Conservation (phyloP, 2,797 vertebrate genomes). For the Xyrichtys novacula region DNA sequence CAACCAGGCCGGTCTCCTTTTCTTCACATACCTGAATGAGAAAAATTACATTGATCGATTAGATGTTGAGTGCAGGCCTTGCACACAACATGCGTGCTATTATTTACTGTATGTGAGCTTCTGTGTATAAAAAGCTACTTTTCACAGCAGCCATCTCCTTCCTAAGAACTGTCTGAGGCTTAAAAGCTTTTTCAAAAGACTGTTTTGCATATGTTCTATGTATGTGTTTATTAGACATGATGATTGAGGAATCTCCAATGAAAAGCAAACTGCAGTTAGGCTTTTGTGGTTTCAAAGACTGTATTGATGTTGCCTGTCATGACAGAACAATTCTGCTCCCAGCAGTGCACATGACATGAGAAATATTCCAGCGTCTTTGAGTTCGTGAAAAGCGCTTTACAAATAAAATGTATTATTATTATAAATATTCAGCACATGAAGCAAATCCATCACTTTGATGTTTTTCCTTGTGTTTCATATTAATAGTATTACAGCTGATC, state of each 20-base stretch:
- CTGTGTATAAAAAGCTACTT: neutral
- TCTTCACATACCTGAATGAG: slow-evolving; percentile 13
- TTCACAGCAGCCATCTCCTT: neutral
- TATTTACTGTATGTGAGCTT: neutral
- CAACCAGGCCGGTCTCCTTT: slow-evolving; percentile 19
- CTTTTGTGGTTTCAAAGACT: neutral
- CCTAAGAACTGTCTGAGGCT: neutral
- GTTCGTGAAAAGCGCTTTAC: too few species aligned
- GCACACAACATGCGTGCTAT: too few species aligned
- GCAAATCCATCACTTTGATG: too few species aligned
- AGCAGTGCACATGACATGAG: too few species aligned
- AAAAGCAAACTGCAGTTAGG: neutral
- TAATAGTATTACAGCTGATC: too few species aligned
- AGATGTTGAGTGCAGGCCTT: neutral
- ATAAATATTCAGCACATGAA: too few species aligned
- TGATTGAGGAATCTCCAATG: neutral
- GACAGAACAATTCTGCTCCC: too few species aligned
- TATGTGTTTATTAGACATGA: neutral
- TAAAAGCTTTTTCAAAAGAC: neutral
- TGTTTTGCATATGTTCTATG: neutral
- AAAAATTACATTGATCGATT: neutral
- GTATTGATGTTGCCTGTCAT: too few species aligned
- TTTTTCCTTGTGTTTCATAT: too few species aligned
- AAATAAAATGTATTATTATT: too few species aligned
- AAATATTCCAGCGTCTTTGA: too few species aligned